phyloP scores from a whole-genome alignment of 2,797 vertebrate species.

The Crocidura indochinensis region DNA sequence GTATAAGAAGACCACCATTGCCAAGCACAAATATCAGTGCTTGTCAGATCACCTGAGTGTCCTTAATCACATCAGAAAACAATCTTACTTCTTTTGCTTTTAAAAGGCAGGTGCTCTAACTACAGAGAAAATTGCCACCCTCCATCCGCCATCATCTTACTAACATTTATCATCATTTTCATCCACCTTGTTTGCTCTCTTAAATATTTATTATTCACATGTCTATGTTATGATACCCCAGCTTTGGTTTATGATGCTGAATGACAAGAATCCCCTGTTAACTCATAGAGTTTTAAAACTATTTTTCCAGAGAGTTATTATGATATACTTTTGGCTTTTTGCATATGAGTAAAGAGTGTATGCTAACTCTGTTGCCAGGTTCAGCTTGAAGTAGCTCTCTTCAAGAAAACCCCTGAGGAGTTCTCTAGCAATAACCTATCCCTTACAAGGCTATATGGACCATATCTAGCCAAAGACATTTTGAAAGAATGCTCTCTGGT shows the following conservation, averaged over 20 bases:
- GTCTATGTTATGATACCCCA: not conserved
- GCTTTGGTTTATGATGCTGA: slow-evolving; percentile 13
- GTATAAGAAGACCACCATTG: too few species aligned
- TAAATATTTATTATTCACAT: slow-evolving; percentile 40
- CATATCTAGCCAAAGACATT: slow-evolving; percentile 22
- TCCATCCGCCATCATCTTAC: not conserved
- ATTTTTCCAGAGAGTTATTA: not conserved
- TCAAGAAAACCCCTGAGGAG: not conserved
- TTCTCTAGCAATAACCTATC: slow-evolving; percentile 34
- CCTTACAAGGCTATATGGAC: not conserved
- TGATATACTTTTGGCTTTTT: not conserved
- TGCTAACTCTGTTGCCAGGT: not conserved
- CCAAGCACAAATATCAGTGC: too few species aligned
- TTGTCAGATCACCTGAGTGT: too few species aligned
- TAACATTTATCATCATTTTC: not conserved
- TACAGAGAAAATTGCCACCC: too few species aligned
- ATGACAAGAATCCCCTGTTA: slow-evolving; percentile 9
- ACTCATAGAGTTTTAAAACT: not conserved
- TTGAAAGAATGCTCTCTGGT: slow-evolving; percentile 30
- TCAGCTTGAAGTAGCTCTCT: not conserved
- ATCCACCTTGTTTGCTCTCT: not conserved
- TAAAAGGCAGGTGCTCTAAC: too few species aligned
- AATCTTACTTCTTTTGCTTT: too few species aligned
- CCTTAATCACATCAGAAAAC: too few species aligned
- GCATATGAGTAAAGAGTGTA: not conserved